Evolutionary conservation across 35 echinoderm and acorn worm genomes (phyloP), one percentile per base, ranked within the genome.

Genomic region (Holothuria glaberrima): DNA sequence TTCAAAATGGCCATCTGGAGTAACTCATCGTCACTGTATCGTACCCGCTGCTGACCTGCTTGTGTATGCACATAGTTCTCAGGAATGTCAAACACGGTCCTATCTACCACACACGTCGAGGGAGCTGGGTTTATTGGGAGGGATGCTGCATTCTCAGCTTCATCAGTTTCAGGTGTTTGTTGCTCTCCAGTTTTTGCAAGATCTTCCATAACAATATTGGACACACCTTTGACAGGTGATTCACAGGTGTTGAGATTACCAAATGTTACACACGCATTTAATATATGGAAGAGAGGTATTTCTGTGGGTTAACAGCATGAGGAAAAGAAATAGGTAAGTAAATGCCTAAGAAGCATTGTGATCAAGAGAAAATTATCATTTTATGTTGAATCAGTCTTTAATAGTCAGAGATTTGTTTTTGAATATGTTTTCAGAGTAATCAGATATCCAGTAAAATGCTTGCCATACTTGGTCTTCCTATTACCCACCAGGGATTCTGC

Each of bases 241-340:
- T 87, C 88, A 58, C 68, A 87, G 17, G 88, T 87, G 60, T 99
- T 80, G 0, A 99, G 88, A 59, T 99, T 99, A 12, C 97, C 97
- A 73, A 99, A 99, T 22, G 97, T 99, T 30, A 99, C 86, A 28
- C 93, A 91, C 30, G 97, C 97, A 91, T 99, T 99, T 58, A 99
- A 87, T 13, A 99, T 94, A 86, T 99, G 97, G 86, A 99, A 99
- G 29, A 99, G 83, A n/a, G 97, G 97, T 68, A 99, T 99, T 85
- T 99, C 97, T 99, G 93, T 70, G 12, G 25, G 26, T 12, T n/a
- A n/a, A n/a, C n/a, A n/a, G n/a, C n/a, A 48, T 6, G 34, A 86
- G 65, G 28, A 59, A 36, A 19, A 41, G 30, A 84, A 56, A 12
- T 24, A 6, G 4, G 63, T 30, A 5, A 67, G 6, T 24, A 24